Base-by-base conservation (phyloP, 2,888 invertebrate species). In the Acholoe squamosa region DNA sequence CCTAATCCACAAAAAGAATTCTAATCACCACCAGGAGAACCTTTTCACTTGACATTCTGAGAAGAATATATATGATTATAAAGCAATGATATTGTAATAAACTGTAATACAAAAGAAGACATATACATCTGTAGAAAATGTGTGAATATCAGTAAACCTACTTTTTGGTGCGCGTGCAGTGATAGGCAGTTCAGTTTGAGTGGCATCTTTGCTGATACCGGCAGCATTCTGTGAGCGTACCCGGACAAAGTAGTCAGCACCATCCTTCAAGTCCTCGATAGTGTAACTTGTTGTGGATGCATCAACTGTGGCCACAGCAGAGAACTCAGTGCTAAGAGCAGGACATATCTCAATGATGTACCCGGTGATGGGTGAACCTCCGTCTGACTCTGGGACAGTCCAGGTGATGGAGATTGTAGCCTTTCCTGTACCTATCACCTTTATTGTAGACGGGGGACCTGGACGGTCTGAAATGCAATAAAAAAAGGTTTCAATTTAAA, bases 161-260 rank as follows among this genome's bases (percentile, higher is more conserved):
- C 95, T 95, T 90, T 93, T 93, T 54, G 95, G 94, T 92, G 93
- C 93, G 84, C 91, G 93, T 33, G 92, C 92, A 31, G 71, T 80
- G 43, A 92, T 91, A 43, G 92, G 91, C 61, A 91, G 89, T 0
- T 90, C 91, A 1, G 91, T 71, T 28, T 93, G 92, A 5, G 93
- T 92, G 12, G 94, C 92, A 92, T 93, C 94, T 67, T 95, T 94
- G 89, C 95, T 94, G 54, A 94, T 91, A n/a, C 98, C 98, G 95
- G 98, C 98, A 93, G 98, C 97, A 96, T 98, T 98, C 90, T 98
- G 97, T 0, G 98, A 98, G 0, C 98, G 98, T 14, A 98, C 97
- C 91, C 98, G 97, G 96, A 98, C 98, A 95, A 98, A 97, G 95
- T 98, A 98, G 16, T 91, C 90, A 28, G 88, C 91, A 22, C 92